Percentiles rank a stretch among this genome's conserved stretches.
Evolutionary conservation across 2,888 invertebrate genomes (phyloP).

Genomic region (Acronicta psi): DNA sequence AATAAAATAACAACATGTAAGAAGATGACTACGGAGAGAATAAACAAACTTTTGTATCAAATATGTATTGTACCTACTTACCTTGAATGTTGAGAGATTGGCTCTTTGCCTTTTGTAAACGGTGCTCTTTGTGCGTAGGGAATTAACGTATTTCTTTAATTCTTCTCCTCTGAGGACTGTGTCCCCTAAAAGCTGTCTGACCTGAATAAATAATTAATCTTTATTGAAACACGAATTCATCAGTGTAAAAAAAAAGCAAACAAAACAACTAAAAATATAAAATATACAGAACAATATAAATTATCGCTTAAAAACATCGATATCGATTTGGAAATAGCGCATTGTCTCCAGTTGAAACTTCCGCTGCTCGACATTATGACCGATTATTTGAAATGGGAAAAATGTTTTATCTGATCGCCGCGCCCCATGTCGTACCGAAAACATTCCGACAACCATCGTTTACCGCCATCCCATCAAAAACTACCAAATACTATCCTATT

Average conservation of each 20-base stretch:
- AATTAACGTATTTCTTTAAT: constrained; percentile 95
- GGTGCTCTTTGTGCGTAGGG: constrained; percentile 93
- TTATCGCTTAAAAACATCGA: constrained; percentile 59
- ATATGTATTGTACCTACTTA: constrained; percentile 63
- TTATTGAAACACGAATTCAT: constrained; percentile 15
- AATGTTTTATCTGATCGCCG: constrained; percentile 71
- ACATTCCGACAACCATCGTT: constrained; percentile 49
- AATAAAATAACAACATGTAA: constrained; percentile 36
- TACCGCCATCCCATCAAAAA: constrained; percentile 31
- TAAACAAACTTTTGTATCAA: constrained; percentile 42
- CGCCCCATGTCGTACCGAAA: constrained; percentile 48
- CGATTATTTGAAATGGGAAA: constrained; percentile 78
- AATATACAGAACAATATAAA: constrained; percentile 49
- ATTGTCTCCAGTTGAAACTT: constrained; percentile 68
- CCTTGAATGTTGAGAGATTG: constrained; percentile 92
- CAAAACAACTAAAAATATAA: constrained; percentile 19
- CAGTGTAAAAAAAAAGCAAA: constrained; percentile 1
- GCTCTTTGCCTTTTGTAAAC: constrained; percentile 94
- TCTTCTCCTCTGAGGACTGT: constrained; percentile 94
- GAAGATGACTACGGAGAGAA: constrained; percentile 28
- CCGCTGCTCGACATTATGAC: constrained; percentile 71
- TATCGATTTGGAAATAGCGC: constrained; percentile 65
- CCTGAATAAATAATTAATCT: constrained; percentile 63
- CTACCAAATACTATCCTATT: constrained; percentile 40
- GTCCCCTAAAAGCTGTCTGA: constrained; percentile 89